Evolutionary conservation across 2,797 vertebrate genomes (phyloP).

Genomic region (Momotus momota): DNA sequence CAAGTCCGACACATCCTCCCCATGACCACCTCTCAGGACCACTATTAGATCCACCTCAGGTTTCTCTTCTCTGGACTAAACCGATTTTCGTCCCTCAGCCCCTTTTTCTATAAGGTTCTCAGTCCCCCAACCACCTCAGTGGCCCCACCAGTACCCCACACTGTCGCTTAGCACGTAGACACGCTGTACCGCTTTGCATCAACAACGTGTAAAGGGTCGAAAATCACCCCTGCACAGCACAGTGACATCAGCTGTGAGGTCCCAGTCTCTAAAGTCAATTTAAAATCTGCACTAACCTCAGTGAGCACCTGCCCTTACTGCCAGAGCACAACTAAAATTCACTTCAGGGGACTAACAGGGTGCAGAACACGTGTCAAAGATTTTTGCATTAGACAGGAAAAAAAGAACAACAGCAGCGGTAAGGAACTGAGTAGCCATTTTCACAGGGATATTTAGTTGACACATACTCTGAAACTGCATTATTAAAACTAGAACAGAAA

Average conservation of each 20-base stretch:
- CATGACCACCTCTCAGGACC: neutral
- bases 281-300: neutral
- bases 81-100: neutral
- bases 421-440: neutral
- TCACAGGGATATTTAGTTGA: neutral
- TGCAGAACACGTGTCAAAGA: rapidly evolving
- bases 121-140: rapidly evolving
- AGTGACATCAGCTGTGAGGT: neutral
- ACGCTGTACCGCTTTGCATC: neutral
- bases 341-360: neutral
- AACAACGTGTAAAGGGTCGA: neutral
- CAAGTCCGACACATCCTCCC: neutral
- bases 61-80: neutral
- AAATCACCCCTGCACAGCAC: neutral
- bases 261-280: neutral
- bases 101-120: neutral
- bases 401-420: neutral
- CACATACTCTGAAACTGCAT: neutral
- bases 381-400: neutral
- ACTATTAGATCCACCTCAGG: neutral
- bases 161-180: neutral
- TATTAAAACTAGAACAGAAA: constrained; percentile 48
- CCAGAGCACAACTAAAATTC: neutral
- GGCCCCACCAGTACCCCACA: neutral
- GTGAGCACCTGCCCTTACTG: neutral